A percentile compares a stretch with the other conserved stretches of the same genome.
Evolutionary conservation across 2,888 invertebrate species (phyloP).

Genomic region (Trilocha varians): DNA sequence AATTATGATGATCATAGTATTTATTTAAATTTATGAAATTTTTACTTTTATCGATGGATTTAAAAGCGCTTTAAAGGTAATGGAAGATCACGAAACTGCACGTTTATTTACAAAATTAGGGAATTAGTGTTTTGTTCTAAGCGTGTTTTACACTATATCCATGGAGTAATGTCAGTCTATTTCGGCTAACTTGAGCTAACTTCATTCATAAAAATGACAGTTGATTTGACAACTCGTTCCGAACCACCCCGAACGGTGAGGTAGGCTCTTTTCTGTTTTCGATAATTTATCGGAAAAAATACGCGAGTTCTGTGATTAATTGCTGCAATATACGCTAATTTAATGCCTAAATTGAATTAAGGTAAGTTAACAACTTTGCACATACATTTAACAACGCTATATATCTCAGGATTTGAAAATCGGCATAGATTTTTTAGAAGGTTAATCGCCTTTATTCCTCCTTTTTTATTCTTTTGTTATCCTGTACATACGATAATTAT

Average conservation of each 20-base stretch:
- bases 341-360: constrained; percentile 66
- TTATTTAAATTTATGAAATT: too few species aligned
- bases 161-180: too few species aligned
- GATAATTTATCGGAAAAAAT: constrained; percentile 61
- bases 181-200: constrained; percentile 18
- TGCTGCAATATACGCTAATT: constrained; percentile 49
- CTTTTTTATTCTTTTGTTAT: constrained; percentile 3
- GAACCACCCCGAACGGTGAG: constrained; percentile 54
- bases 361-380: constrained; percentile 37
- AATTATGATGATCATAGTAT: too few species aligned
- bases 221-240: neutral
- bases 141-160: too few species aligned
- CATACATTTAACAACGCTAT: constrained; percentile 4
- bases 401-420: constrained; percentile 40
- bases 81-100: too few species aligned
- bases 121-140: too few species aligned
- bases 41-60: too few species aligned
- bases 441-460: constrained; percentile 38
- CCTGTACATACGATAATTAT: neutral
- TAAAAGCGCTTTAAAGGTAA: too few species aligned
- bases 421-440: constrained; percentile 55
- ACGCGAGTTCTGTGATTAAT: constrained; percentile 51
- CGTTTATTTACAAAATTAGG: too few species aligned
- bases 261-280: constrained; percentile 73
- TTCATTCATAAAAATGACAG: constrained; percentile 60